Conservation (phyloP, 2,113 vertebrate genomes). For the Leptobrachium leishanense region DNA sequence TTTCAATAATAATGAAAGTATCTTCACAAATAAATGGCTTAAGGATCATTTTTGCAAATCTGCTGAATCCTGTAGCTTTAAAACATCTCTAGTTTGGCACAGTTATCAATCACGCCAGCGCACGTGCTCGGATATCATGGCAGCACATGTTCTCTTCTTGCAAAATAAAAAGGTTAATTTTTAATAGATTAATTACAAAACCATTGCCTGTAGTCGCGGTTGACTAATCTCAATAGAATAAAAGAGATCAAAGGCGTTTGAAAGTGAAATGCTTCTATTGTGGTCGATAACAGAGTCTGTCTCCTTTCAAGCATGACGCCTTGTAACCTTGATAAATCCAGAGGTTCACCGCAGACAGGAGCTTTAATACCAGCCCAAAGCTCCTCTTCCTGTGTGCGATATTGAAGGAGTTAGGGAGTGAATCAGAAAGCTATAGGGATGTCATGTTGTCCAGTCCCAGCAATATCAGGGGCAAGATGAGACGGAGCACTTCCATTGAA, state of each 20-base stretch:
- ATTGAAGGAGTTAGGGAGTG: neutral
- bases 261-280: slow-evolving; percentile 32
- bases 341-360: slow-evolving; percentile 24
- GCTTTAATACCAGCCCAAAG: slow-evolving; percentile 18
- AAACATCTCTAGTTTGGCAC: neutral
- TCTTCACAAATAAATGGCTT: too few relatives aligned
- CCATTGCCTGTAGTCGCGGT: slow-evolving; percentile 6
- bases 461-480: neutral
- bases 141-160: neutral
- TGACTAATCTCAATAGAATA: slow-evolving; percentile 2
- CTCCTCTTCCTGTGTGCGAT: slow-evolving; percentile 17
- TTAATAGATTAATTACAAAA: neutral
- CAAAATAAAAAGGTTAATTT: slow-evolving; percentile 7
- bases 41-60: too few relatives aligned
- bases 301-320: slow-evolving; percentile 33
- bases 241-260: slow-evolving; percentile 42
- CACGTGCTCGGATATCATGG: neutral
- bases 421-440: neutral
- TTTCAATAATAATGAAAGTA: too few relatives aligned
- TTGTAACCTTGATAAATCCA: slow-evolving; percentile 37
- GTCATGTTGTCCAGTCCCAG: neutral
- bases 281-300: slow-evolving; percentile 42
- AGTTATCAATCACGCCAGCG: neutral
- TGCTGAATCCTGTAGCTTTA: neutral
- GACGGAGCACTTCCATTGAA: neutral